Evolutionary conservation across 2,113 vertebrate species (phyloP), one percentile per base, ranked within the genome.

Genomic region (Gallinago media): DNA sequence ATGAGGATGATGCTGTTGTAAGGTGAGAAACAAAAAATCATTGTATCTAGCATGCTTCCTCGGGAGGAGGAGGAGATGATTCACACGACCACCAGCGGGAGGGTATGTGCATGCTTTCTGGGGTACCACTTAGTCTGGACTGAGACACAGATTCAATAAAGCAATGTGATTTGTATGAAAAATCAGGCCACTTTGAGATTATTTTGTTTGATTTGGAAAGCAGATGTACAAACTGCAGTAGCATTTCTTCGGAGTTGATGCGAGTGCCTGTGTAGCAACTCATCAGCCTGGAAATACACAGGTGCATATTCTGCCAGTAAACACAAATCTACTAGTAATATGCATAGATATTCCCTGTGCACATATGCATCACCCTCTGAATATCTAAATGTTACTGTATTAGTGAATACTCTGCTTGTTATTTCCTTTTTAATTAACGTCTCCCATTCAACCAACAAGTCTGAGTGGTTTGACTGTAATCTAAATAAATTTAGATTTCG

Each of bases 341-440:
- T 61, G 68, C 88, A 40, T 26, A 44, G 67, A 62, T 93, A 90
- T 58, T 96, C 92, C 46, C 59, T 34, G 26, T 34, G 55, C 55
- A 85, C 46, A 23, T 73, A 42, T 21, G 54, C 78, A 80, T n/a
- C 78, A 38, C 29, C 26, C 34, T 89, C 58, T 76, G 59, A 86
- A 59, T 76, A 79, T 54, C 40, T 88, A 55, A 62, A 73, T 85
- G 42, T 68, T 92, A 55, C 72, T 88, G 31, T 85, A 73, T 85
- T 76, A 88, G 59, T 38, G 50, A 94, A 62, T 80, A 63, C 6
- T 85, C 54, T 54, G 49, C 49, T 94, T 85, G 71, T 91, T 96
- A 73, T 85, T 97, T 92, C 66, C 62, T 88, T 94, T 94, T 96
- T 93, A 94, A 93, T 66, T 42, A 90, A 63, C 36, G 54, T 91